Base-by-base conservation (phyloP, 2,888 invertebrate species). In the Capitulum mitella region DNA sequence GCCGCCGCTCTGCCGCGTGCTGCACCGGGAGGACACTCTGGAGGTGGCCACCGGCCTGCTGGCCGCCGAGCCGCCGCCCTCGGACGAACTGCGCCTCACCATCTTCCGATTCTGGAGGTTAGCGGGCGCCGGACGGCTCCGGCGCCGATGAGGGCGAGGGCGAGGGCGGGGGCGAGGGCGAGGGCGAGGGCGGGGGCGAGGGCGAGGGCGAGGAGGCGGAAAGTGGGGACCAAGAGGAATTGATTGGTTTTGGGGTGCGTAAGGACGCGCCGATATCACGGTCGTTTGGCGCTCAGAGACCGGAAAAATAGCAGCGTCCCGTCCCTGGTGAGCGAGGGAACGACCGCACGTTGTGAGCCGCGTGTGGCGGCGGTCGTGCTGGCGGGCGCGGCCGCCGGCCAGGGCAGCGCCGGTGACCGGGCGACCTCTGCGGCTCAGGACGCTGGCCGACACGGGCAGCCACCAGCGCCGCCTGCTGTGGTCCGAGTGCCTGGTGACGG, bases 1-100 rank as follows among this genome's bases (percentile, higher is more conserved):
- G 43, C 29, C 46, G 16, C 12, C 43, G 46, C 76, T 76, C 29
- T 76, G 76, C 32, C 76, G 76, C 46, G 19, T 29, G 29, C 76
- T 76, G 46, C 46, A 29, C 32, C 76, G 3, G 46, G 29, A 76
- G 19, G 76, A 76, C 46, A 22, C 32, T 16, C 76, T 76, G 76
- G 29, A 76, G 19, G n/a, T 29, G 46, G 29, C 22, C 16, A 0
- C 3, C 29, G 3, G 26, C 5, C 46, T 76, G 46, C 10, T 48
- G 76, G 46, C 29, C 1, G 46, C 19, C 46, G 29, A n/a, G 29
- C 8, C 14, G 76, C 46, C 46, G 3, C 46, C 70, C 26, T 22
- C 70, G 0, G 70, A 70, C 37, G 40, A 70, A 1, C 40, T 70
- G 40, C 22, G 26, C 16, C 37, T 26, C 37, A 40, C 70, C 22